A percentile compares a stretch with the other conserved stretches of the same genome.
These are phyloP conservation scores for Anastrepha ludens DNA, from an alignment of 1,140 invertebrate species.

Conservation along the genomic window DNA sequence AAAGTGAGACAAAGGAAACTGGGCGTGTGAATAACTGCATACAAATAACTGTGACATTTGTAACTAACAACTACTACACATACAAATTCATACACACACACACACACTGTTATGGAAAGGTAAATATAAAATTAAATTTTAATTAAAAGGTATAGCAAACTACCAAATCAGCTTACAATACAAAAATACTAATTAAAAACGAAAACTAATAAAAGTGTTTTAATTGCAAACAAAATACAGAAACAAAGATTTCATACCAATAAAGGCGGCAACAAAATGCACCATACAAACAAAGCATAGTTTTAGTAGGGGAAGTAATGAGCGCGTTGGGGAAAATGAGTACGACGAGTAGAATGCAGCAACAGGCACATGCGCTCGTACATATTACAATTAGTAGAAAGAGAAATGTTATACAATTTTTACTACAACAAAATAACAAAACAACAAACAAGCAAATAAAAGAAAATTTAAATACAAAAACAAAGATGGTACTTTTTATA, in stretches of 20 bases:
- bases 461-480: conserved; percentile 34
- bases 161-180: too few relatives aligned
- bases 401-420: not conserved
- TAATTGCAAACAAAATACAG: conserved; percentile 11
- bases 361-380: not conserved
- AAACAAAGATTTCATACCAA: conserved; percentile 42
- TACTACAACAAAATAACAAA: conserved; percentile 45
- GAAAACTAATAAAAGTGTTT: not conserved
- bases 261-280: not conserved
- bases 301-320: not conserved
- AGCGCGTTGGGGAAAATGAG: not conserved
- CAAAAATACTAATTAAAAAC: not conserved
- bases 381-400: not conserved
- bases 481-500: conserved; percentile 47
- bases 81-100: not conserved
- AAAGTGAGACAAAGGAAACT: not conserved
- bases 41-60: not conserved
- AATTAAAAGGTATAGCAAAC: too few relatives aligned
- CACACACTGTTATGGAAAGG: not conserved
- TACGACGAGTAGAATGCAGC: not conserved
- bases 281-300: not conserved
- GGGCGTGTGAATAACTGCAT: not conserved
- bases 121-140: not conserved
- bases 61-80: conserved; percentile 15
- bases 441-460: not conserved